Percentiles rank a stretch among this genome's conserved stretches.
Conservation (phyloP, 2,888 invertebrate species). For the Gibbula magus region DNA sequence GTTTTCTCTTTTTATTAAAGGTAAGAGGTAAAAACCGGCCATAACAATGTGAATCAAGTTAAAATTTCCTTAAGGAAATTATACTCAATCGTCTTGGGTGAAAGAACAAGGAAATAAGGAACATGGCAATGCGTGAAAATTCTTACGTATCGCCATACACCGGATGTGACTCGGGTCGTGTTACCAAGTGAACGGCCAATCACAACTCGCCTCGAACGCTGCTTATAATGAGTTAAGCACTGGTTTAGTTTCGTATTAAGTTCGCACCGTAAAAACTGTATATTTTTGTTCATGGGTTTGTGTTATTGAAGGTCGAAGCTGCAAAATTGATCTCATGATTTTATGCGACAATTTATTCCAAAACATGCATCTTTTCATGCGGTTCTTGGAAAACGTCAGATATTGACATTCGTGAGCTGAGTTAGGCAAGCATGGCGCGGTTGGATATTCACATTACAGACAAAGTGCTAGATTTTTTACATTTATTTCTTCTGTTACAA, state of each 20-base stretch:
- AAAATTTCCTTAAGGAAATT: too few species aligned
- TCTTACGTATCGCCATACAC: neutral
- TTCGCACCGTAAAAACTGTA: slow-evolving; percentile 4
- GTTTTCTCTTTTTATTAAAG: too few species aligned
- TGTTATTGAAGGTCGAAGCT: neutral
- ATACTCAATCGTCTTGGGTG: neutral
- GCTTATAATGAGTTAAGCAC: slow-evolving; percentile 8
- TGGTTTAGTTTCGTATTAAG: slow-evolving; percentile 20
- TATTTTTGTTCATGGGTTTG: slow-evolving; percentile 29
- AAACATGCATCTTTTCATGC: neutral
- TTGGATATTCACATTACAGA: slow-evolving; percentile 67
- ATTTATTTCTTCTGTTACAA: slow-evolving; percentile 70
- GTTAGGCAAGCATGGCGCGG: slow-evolving; percentile 68
- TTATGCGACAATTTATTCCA: neutral
- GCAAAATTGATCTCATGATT: neutral
- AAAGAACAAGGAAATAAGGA: neutral
- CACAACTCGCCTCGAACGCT: slow-evolving; percentile 32
- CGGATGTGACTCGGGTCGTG: slow-evolving; percentile 40
- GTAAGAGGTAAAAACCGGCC: too few species aligned
- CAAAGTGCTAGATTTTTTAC: slow-evolving; percentile 69
- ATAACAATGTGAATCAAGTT: too few species aligned
- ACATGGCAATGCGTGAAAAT: too few species aligned
- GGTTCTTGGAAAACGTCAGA: slow-evolving; percentile 14
- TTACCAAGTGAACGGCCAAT: slow-evolving; percentile 53
- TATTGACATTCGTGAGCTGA: slow-evolving; percentile 22